Conservation (phyloP, 1,140 invertebrate species). For the Apocrypta bakeri region DNA sequence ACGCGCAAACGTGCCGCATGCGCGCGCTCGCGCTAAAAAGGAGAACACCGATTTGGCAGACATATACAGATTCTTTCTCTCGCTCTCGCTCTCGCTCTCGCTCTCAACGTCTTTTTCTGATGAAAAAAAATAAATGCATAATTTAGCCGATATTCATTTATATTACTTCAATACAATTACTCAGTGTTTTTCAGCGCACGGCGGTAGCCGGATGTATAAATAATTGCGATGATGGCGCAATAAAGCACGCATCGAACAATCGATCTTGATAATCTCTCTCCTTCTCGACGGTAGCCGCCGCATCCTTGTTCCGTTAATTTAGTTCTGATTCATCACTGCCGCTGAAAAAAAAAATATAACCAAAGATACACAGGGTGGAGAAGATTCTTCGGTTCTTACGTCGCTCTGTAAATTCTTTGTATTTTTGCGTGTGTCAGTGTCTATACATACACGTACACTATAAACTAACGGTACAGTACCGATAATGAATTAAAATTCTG, state of each 20-base stretch:
- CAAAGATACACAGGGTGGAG: too few species aligned
- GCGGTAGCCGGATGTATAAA: slow-evolving; percentile 5
- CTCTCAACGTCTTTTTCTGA: background rate
- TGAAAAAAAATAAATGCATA: slow-evolving; percentile 3
- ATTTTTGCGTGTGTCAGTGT: too few species aligned
- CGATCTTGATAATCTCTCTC: background rate
- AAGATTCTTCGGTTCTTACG: too few species aligned
- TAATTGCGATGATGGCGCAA: slow-evolving; percentile 13
- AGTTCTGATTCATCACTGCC: background rate
- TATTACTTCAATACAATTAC: slow-evolving; percentile 10
- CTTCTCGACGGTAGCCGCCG: background rate
- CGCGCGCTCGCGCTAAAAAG: background rate
- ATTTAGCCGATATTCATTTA: background rate
- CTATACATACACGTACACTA: too few species aligned
- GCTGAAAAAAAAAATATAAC: background rate
- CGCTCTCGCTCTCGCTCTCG: too few species aligned
- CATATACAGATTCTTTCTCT: too few species aligned
- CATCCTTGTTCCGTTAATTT: background rate
- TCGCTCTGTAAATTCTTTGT: too few species aligned
- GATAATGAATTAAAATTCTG: background rate
- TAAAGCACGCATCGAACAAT: slow-evolving; percentile 6
- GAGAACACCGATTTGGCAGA: background rate
- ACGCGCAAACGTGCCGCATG: slow-evolving; percentile 11
- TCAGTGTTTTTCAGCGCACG: background rate
- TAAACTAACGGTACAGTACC: too few species aligned